Conservation (phyloP, 2,797 vertebrate genomes). For the Forpus xanthops region DNA sequence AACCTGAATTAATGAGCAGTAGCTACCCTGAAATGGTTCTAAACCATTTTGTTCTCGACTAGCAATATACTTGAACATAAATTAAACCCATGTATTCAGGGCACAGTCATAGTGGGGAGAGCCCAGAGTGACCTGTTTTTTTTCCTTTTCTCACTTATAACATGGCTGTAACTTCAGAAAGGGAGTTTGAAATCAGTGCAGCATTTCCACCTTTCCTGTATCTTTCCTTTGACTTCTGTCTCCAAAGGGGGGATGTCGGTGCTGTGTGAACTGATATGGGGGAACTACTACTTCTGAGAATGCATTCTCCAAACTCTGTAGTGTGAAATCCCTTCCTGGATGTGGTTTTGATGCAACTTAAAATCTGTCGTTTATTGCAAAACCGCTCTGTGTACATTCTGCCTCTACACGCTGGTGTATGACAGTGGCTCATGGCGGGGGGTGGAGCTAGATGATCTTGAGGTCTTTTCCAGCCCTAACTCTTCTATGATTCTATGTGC, state of each 20-base stretch:
- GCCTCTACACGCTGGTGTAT: neutral
- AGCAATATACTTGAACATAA: neutral
- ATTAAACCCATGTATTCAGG: neutral
- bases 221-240: neutral
- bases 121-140: constrained; percentile 20
- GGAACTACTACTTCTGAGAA: neutral
- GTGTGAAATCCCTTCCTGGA: neutral
- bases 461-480: neutral
- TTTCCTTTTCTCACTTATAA: neutral
- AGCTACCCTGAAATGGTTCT: constrained; percentile 16
- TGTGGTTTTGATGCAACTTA: neutral
- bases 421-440: neutral
- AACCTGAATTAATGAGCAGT: constrained; percentile 20
- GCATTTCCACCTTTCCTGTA: neutral
- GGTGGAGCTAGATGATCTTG: neutral
- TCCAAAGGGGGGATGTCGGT: neutral
- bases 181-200: neutral
- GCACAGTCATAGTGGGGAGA: neutral
- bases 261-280: neutral
- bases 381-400: neutral
- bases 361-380: neutral
- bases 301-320: neutral
- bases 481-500: neutral
- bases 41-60: constrained; percentile 1
- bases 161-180: neutral